phyloP scores from a whole-genome alignment of 1,140 invertebrate genomes.

The Procambarus clarkii region DNA sequence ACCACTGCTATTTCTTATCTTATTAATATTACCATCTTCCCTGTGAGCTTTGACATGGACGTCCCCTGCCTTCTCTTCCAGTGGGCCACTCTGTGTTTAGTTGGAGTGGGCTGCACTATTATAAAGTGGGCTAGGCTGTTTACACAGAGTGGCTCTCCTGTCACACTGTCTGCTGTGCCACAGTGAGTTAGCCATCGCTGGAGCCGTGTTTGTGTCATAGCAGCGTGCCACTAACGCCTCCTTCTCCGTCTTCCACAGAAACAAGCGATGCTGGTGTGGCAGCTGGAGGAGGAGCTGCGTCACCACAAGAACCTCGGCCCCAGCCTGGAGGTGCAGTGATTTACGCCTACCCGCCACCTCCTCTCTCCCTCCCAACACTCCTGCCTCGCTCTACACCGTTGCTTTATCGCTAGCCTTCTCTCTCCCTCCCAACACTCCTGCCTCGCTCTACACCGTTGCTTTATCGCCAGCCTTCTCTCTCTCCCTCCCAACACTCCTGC shows the following conservation, averaged over 20 bases:
- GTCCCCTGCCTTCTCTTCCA: too few species aligned
- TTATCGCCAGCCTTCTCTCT: too few species aligned
- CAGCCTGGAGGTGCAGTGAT: constrained; percentile 55
- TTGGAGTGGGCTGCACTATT: too few species aligned
- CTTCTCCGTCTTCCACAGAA: constrained; percentile 82
- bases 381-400: too few species aligned
- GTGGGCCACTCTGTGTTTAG: background rate
- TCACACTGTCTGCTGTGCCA: background rate
- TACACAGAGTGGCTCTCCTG: background rate
- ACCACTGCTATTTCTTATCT: background rate
- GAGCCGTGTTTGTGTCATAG: background rate
- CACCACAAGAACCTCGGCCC: constrained; percentile 49
- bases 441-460: too few species aligned
- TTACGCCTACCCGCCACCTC: background rate
- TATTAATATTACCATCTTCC: background rate
- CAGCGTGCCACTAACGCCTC: constrained; percentile 37
- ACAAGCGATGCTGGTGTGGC: constrained; percentile 94
- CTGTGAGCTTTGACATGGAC: background rate
- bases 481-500: background rate
- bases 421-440: background rate
- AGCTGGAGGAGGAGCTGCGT: constrained; percentile 89
- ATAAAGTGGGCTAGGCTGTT: background rate
- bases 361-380: background rate
- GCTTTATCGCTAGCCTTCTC: too few species aligned
- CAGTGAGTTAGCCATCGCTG: background rate